phyloP scores from a whole-genome alignment of 2,888 invertebrate species.

The Sinohyriopsis cumingii region DNA sequence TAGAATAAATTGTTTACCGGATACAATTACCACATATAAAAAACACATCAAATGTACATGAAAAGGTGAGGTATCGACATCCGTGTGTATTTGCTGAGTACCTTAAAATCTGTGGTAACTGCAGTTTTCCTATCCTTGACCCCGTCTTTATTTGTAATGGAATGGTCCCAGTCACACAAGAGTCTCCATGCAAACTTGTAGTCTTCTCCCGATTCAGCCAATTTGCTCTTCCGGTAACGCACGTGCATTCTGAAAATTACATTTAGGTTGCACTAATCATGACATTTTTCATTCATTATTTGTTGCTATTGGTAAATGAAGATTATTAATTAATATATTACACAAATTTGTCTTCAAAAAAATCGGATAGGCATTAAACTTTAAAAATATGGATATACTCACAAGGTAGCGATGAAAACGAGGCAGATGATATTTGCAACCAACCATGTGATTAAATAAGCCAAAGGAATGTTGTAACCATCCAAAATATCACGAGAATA shows the following conservation, averaged over 20 bases:
- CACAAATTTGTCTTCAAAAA: too few relatives aligned
- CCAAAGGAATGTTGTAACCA: constrained; percentile 48
- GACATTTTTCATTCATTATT: not conserved
- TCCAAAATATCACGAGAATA: constrained; percentile 39
- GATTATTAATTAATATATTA: not conserved
- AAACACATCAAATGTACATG: not conserved
- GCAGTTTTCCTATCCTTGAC: constrained; percentile 43
- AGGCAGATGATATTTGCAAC: constrained; percentile 45
- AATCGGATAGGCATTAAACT: too few relatives aligned
- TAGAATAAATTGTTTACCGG: too few relatives aligned
- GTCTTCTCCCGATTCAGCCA: constrained; percentile 41
- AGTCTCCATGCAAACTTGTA: constrained; percentile 47
- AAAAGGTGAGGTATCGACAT: not conserved
- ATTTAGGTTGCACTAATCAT: not conserved
- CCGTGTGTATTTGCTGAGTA: constrained; percentile 6
- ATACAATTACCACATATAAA: too few relatives aligned
- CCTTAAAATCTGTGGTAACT: constrained; percentile 50
- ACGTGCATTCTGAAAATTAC: constrained; percentile 47
- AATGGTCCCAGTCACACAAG: constrained; percentile 54
- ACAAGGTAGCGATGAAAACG: constrained; percentile 52
- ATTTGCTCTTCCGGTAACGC: constrained; percentile 50
- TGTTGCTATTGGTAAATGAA: not conserved
- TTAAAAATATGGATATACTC: constrained; percentile 11
- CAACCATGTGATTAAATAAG: constrained; percentile 56
- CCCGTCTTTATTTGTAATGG: constrained; percentile 43